phyloP scores from a whole-genome alignment of 2,113 vertebrate species.

The Atherinomorus stipes region DNA sequence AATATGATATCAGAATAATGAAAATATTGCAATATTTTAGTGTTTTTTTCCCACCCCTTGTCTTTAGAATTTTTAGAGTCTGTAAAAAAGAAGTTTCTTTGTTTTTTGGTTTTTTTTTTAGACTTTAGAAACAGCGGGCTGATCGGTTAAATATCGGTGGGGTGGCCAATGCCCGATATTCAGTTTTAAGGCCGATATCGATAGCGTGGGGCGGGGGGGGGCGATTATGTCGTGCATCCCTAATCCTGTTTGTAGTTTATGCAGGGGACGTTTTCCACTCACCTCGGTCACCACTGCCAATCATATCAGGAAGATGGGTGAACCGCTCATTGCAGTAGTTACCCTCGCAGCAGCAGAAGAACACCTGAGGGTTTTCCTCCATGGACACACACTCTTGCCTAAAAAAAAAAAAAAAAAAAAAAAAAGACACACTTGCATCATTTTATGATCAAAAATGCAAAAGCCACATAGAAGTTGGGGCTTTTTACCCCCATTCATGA shows the following conservation, averaged over 20 bases:
- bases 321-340: conserved; percentile 98
- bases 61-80: too few relatives aligned
- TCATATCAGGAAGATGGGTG: conserved; percentile 93
- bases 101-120: too few relatives aligned
- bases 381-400: conserved; percentile 98
- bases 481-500: neutral
- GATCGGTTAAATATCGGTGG: too few relatives aligned
- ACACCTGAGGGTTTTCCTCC: conserved; percentile 97
- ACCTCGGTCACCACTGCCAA: conserved; percentile 79
- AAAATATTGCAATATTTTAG: too few relatives aligned
- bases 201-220: too few relatives aligned
- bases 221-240: too few relatives aligned
- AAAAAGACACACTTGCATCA: conserved; percentile 7
- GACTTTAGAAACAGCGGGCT: too few relatives aligned
- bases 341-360: conserved; percentile 99
- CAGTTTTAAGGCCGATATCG: too few relatives aligned
- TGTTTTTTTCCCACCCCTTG: too few relatives aligned
- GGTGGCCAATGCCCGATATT: too few relatives aligned
- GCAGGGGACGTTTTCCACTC: conserved; percentile 35
- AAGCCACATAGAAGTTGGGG: neutral
- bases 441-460: neutral
- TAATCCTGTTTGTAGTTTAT: conserved; percentile 8
- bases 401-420: conserved; percentile 30
- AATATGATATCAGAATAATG: too few relatives aligned
- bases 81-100: too few relatives aligned